A percentile compares a stretch with the other conserved stretches of the same genome.
These are phyloP conservation scores for Brachyhypopomus gauderio DNA, from an alignment of 2,113 vertebrate genomes.

Conservation along the genomic window DNA sequence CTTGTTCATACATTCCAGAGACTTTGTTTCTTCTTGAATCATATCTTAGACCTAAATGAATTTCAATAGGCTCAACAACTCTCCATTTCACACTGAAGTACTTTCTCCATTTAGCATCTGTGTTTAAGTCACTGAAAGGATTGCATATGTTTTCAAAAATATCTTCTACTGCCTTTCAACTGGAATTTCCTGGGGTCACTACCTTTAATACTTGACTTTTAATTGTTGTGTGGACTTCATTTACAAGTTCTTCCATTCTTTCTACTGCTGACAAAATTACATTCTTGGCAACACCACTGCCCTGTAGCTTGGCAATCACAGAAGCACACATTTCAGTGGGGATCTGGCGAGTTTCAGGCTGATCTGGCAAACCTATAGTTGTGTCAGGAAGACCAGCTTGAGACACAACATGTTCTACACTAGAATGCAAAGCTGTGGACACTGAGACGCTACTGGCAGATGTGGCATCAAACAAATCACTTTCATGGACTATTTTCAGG, in stretches of 20 bases:
- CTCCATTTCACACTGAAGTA: conserved; percentile 8
- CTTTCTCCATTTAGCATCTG: conserved; percentile 28
- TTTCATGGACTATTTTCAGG: conserved; percentile 6
- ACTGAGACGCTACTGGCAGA: background rate
- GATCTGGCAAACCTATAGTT: background rate
- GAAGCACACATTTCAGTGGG: conserved; percentile 22
- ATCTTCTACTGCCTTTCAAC: conserved; percentile 21
- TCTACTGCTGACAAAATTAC: conserved; percentile 21
- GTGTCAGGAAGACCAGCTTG: background rate
- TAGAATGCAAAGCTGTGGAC: background rate
- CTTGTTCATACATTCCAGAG: conserved; percentile 1
- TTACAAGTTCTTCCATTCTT: conserved; percentile 21
- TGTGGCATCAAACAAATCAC: background rate
- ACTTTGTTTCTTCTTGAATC: background rate
- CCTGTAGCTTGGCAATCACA: conserved; percentile 27
- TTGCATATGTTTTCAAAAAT: conserved; percentile 12
- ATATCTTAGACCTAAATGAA: conserved; percentile 5
- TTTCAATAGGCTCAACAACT: background rate
- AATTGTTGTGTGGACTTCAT: conserved; percentile 18
- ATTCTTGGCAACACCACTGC: conserved; percentile 31
- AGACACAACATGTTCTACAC: background rate
- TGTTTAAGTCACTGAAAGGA: conserved; percentile 27
- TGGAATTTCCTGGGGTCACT: background rate
- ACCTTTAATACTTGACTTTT: conserved; percentile 5
- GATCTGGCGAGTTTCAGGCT: background rate